Base-by-base conservation (phyloP, 1,140 invertebrate species). In the Arctopsyche grandis region DNA sequence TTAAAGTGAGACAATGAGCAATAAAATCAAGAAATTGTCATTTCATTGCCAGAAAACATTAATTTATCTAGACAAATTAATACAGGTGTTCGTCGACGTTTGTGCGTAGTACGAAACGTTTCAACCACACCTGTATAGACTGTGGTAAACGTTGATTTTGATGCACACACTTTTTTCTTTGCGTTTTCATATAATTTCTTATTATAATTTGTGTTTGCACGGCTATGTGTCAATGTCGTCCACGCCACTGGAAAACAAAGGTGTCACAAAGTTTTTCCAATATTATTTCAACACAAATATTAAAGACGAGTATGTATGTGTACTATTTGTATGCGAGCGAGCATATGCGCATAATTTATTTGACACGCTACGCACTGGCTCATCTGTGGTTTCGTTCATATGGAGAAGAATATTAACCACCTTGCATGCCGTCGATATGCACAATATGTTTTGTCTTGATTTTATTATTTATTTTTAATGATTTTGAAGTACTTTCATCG, bases 141-240 rank as follows among this genome's bases (percentile, higher is more conserved):
- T 21, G 48, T 12, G 48, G 12, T 5, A 5, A 22, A 52, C 48
- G 58, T 60, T 60, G 21, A 60, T 60, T 60, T 60, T 60, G 10
- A 16, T 5, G 16, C 16, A 52, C 12, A 52, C 12, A 12, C 16
- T 14, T 52, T 1, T 52, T 14, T 52, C 10, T 52, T 14, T 12
- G 3, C 16, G 16, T 52, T 66, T 12, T 12, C 5, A 66, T 26
- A 1, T 66, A 0, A 12, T 66, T 26, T 66, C 21, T 24, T 66
- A 66, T 66, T 66, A 24, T 21, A 19, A 38, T 29, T 46, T 5
- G 5, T 71, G 69, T 71, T 71, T 71, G 43, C 38, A 22, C 63
- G 63, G n/a, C 58, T 14, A 48, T 71, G 69, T 46, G 69, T 71
- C 69, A 71, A 71, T 71, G 69, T 71, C 69, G 46, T 71, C 14